Evolutionary conservation across 1,140 invertebrate species (phyloP), one percentile per base, ranked within the genome.

Genomic region (Trichomalopsis sarcophagae): DNA sequence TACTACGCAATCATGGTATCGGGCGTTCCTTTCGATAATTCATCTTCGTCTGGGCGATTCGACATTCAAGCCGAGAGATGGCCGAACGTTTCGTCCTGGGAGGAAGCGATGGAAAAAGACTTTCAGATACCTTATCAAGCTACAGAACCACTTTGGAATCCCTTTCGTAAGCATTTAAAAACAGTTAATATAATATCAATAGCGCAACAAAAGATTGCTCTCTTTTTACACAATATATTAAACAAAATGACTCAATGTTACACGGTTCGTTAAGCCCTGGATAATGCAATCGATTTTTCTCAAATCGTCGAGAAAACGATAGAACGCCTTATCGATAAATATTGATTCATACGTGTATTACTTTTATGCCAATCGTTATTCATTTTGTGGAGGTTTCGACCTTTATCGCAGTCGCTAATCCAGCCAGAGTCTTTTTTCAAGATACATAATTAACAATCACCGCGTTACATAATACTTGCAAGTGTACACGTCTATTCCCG

Each of bases 1-100:
- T 91, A 87, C 85, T 92, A 92, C 77, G 88, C 92, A 17, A 88
- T 92, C 10, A 92, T 92, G 81, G 90, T 92, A 11, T 85, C 91
- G 17, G 87, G 84, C 78, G 40, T 66, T 9, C 23, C 69, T n/a
- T 87, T 88, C 9, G 81, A 86, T 68, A 90, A 91, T 66, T 79
- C 68, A 21, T 68, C 71, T 17, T 68, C 47, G 6, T 85, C 75
- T 21, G 71, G 14, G 0, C 89, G 90, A 71, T 76, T 80, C 14
- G 80, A 90, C 23, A n/a, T 88, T 0, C 85, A 81, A 1, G 73
- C 87, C 62, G 81, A 86, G 21, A 23, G 40, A 14, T 90, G 89
- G 89, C 91, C 91, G 1, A 85, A 90, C 27, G 82, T 82, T 17
- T 86, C 89, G 40, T 87, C 91, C 1, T 92, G 92, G 92, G 66